A percentile compares a stretch with the other conserved stretches of the same genome.
Evolutionary conservation across 2,888 invertebrate genomes (phyloP).

Genomic region (Drosophila conformis): DNA sequence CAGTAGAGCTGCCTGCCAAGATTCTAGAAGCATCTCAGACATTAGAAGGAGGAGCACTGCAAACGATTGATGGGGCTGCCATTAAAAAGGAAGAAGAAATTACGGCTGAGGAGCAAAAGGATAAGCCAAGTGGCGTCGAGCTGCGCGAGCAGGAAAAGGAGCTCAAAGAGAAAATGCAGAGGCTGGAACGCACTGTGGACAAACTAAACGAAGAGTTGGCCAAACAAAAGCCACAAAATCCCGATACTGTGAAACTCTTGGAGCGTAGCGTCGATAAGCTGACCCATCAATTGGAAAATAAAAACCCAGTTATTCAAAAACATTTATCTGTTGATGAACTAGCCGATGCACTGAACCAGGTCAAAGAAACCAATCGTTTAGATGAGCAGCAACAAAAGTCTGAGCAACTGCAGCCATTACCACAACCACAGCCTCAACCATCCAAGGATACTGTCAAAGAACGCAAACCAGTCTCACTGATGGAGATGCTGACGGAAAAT

Average conservation of each 20-base stretch:
- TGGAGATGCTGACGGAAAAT: constrained; percentile 76
- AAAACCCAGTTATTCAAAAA: constrained; percentile 81
- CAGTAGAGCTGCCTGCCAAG: not conserved
- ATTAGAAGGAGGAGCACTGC: constrained; percentile 31
- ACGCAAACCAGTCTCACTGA: constrained; percentile 61
- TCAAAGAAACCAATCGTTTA: constrained; percentile 79
- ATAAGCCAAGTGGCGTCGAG: constrained; percentile 77
- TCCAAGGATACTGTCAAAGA: constrained; percentile 17
- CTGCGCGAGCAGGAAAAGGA: constrained; percentile 81
- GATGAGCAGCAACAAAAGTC: constrained; percentile 24
- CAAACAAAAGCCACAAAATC: constrained; percentile 81
- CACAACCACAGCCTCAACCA: constrained; percentile 19
- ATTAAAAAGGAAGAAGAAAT: constrained; percentile 85
- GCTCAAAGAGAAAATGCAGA: constrained; percentile 81
- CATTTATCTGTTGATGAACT: constrained; percentile 80
- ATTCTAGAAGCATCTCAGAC: constrained; percentile 2
- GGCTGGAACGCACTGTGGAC: constrained; percentile 83
- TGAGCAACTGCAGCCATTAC: constrained; percentile 8
- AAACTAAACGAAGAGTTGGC: constrained; percentile 85
- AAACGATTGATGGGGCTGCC: constrained; percentile 84
- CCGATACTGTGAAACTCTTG: constrained; percentile 80
- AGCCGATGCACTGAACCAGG: constrained; percentile 84
- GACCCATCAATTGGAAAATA: constrained; percentile 84
- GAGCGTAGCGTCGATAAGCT: constrained; percentile 85
- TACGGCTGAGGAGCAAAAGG: constrained; percentile 81